Evolutionary conservation across 2,797 vertebrate genomes (phyloP).

Genomic region (Helostoma temminkii): DNA sequence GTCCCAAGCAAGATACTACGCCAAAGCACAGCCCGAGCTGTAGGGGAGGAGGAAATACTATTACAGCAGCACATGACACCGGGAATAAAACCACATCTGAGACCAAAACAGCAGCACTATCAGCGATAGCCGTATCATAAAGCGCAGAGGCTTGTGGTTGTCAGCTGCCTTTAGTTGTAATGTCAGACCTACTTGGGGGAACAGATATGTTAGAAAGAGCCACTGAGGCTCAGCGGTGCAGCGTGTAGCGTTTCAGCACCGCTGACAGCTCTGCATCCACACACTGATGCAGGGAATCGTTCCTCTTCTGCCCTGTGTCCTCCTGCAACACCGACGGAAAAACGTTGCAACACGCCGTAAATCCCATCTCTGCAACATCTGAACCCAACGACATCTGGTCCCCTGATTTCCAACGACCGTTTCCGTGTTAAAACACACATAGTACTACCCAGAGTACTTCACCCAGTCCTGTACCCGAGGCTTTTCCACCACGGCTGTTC

Average conservation of each 20-base stretch:
- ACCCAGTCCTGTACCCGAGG: constrained; percentile 20
- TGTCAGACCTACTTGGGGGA: constrained; percentile 38
- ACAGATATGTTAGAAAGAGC: not conserved
- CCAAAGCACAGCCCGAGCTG: constrained; percentile 31
- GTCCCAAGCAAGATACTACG: constrained; percentile 31
- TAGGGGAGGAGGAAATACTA: constrained; percentile 59
- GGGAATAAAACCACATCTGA: constrained; percentile 28
- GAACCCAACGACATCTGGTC: not conserved
- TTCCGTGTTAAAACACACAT: constrained; percentile 37
- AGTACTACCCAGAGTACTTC: constrained; percentile 27
- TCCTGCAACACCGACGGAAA: not conserved
- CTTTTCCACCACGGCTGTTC: constrained; percentile 32
- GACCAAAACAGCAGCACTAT: constrained; percentile 2
- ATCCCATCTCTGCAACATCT: not conserved
- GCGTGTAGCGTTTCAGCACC: constrained; percentile 61
- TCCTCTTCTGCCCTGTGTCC: not conserved
- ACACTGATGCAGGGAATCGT: not conserved
- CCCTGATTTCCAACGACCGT: constrained; percentile 19
- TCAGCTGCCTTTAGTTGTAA: constrained; percentile 20
- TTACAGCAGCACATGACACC: constrained; percentile 57
- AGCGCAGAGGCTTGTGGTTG: constrained; percentile 7
- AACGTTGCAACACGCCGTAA: constrained; percentile 6
- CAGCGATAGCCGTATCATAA: not conserved
- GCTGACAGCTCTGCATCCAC: constrained; percentile 53
- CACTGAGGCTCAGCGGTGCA: not conserved